Conservation (phyloP, 2,797 vertebrate species). For the Melanotaenia boesemani region DNA sequence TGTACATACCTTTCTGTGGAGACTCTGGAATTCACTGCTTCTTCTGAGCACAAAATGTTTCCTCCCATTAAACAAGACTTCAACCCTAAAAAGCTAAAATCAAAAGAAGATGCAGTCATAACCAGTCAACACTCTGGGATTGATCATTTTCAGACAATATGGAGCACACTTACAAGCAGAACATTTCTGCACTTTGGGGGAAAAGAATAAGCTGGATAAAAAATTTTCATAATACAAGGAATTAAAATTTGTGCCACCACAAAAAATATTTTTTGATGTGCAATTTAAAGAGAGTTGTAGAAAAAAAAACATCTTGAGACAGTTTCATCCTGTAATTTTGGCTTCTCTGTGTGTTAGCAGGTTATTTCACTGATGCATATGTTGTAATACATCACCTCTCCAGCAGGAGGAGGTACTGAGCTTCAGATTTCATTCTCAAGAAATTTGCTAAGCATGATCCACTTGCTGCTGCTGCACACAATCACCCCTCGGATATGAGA, state of each 20-base stretch:
- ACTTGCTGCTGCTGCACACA: neutral
- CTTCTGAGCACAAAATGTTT: constrained; percentile 89
- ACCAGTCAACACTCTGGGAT: neutral
- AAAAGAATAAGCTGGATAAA: too few relatives aligned
- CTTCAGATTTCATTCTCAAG: neutral
- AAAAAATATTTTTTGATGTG: too few relatives aligned
- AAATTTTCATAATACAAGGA: too few relatives aligned
- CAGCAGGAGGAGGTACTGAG: constrained; percentile 44
- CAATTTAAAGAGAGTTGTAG: too few relatives aligned
- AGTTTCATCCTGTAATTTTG: too few relatives aligned
- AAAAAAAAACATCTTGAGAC: too few relatives aligned
- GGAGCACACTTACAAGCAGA: neutral
- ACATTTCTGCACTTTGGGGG: too few relatives aligned
- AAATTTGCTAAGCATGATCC: neutral
- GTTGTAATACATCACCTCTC: neutral
- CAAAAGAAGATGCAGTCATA: neutral
- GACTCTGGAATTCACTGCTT: constrained; percentile 91
- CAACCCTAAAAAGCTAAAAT: constrained; percentile 89
- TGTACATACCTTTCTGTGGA: constrained; percentile 88
- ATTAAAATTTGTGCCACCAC: too few relatives aligned
- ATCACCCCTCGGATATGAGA: neutral
- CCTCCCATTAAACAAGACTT: constrained; percentile 90
- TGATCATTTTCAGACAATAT: neutral
- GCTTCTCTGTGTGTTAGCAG: neutral
- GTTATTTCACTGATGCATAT: neutral